Evolutionary conservation across 2,888 invertebrate genomes (phyloP).

Genomic region (Nemoura dubitans): DNA sequence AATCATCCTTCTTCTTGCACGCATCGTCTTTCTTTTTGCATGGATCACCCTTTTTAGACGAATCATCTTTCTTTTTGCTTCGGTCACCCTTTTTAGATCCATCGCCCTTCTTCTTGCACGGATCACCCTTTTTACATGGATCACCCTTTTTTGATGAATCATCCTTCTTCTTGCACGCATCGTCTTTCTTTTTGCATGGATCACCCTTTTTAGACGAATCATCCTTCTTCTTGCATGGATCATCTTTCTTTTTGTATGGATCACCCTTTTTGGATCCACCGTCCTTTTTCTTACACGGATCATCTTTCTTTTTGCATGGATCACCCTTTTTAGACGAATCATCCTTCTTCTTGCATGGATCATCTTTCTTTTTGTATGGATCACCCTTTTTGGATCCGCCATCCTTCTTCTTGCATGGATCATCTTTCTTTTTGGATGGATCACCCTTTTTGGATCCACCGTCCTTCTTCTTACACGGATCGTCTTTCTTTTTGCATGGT

Average conservation of each 20-base stretch:
- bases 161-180: not conserved
- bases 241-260: constrained; percentile 7
- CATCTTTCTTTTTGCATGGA: constrained; percentile 23
- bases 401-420: constrained; percentile 14
- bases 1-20: too few species aligned
- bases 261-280: constrained; percentile 14
- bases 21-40: too few species aligned
- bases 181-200: constrained; percentile 15
- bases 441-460: not conserved
- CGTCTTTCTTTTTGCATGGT: not conserved
- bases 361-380: not conserved
- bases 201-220: constrained; percentile 16
- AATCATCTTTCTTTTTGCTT: too few species aligned
- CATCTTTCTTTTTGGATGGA: not conserved
- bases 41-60: constrained; percentile 17
- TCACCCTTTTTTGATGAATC: not conserved
- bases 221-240: constrained; percentile 15
- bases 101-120: not conserved
- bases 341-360: constrained; percentile 28
- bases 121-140: constrained; percentile 14
- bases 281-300: constrained; percentile 30
- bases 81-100: not conserved
- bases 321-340: constrained; percentile 33
- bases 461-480: constrained; percentile 8
- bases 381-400: constrained; percentile 17